These are phyloP conservation scores for Hypolimnas misippus DNA, from an alignment of 2,888 invertebrate species.

Conservation along the genomic window DNA sequence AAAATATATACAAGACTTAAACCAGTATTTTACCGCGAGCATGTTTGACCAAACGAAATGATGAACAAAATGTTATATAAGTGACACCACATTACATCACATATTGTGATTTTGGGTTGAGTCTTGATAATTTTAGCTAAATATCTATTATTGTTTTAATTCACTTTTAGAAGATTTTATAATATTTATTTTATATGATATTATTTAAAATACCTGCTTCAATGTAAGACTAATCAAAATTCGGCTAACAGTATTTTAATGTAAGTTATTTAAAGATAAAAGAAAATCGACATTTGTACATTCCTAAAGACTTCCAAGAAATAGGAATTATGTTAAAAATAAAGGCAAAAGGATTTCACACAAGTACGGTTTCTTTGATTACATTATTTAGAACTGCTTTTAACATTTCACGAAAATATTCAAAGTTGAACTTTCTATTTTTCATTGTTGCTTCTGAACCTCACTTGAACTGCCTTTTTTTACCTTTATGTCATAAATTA, in stretches of 20 bases:
- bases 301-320: constrained; percentile 57
- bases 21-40: constrained; percentile 29
- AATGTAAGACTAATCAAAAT: constrained; percentile 38
- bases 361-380: constrained; percentile 71
- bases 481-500: neutral
- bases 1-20: constrained; percentile 16
- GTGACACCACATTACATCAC: constrained; percentile 35
- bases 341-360: constrained; percentile 53
- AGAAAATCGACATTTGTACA: constrained; percentile 54
- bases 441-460: neutral
- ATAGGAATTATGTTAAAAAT: constrained; percentile 45
- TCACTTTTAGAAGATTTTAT: constrained; percentile 39
- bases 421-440: constrained; percentile 23
- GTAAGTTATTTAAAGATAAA: constrained; percentile 35
- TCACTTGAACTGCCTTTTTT: neutral
- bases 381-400: constrained; percentile 35
- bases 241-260: constrained; percentile 50
- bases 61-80: constrained; percentile 15
- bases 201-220: constrained; percentile 33
- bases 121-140: constrained; percentile 39
- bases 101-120: constrained; percentile 37
- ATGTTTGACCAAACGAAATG: constrained; percentile 27
- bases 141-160: constrained; percentile 40
- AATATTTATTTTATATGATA: constrained; percentile 41
- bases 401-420: constrained; percentile 29